phyloP scores from a whole-genome alignment of 1,140 invertebrate species.

The Helicoverpa zea region DNA sequence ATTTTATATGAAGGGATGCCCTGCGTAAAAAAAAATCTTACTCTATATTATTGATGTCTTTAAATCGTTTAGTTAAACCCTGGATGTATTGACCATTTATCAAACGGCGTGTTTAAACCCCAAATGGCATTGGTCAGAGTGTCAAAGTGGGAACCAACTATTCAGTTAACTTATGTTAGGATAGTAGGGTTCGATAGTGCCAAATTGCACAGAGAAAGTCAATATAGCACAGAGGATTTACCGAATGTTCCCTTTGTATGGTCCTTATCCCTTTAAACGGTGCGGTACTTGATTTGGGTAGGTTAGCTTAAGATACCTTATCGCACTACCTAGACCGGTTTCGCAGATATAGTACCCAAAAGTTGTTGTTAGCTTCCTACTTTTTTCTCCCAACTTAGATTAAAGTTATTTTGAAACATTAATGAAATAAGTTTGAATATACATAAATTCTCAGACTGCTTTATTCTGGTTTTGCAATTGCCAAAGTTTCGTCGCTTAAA shows the following conservation, averaged over 20 bases:
- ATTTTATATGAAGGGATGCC: too few relatives aligned
- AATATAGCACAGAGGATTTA: slow-evolving; percentile 27
- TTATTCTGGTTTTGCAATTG: slow-evolving; percentile 36
- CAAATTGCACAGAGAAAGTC: slow-evolving; percentile 33
- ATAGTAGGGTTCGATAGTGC: slow-evolving; percentile 4
- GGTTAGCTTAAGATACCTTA: slow-evolving; percentile 4
- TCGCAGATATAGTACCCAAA: slow-evolving; percentile 16
- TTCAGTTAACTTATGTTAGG: background rate
- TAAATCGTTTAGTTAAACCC: too few relatives aligned
- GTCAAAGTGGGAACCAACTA: too few relatives aligned
- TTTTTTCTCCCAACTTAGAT: slow-evolving; percentile 24
- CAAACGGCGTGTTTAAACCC: too few relatives aligned
- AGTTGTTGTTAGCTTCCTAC: slow-evolving; percentile 9
- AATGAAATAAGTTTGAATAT: slow-evolving; percentile 48
- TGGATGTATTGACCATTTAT: too few relatives aligned
- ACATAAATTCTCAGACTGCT: slow-evolving; percentile 34
- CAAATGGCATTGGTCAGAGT: too few relatives aligned
- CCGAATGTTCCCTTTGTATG: slow-evolving; percentile 21
- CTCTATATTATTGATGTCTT: too few relatives aligned
- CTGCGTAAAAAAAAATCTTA: too few relatives aligned
- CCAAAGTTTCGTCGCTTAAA: slow-evolving; percentile 42
- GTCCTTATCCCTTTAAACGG: slow-evolving; percentile 11
- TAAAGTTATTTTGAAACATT: slow-evolving; percentile 42
- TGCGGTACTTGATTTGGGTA: slow-evolving; percentile 29
- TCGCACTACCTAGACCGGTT: slow-evolving; percentile 3